phyloP scores from a whole-genome alignment of 2,113 vertebrate species.

The Phasianus colchicus region DNA sequence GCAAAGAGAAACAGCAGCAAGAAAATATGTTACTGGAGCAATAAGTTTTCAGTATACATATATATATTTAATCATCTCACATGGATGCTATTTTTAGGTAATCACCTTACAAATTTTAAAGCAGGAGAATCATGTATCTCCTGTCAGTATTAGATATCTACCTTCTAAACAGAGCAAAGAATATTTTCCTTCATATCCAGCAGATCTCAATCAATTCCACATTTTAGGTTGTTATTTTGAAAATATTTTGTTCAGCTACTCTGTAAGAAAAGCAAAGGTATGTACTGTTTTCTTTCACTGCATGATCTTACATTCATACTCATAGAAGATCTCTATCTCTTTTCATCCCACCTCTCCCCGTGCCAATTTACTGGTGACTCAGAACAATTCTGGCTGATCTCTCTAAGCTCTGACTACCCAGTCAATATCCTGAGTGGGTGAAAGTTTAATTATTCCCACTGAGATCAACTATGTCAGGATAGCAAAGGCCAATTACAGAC shows the following conservation, averaged over 20 bases:
- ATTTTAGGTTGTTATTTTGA: background rate
- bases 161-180: background rate
- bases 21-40: background rate
- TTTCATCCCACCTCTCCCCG: background rate
- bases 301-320: background rate
- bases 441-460: slow-evolving; percentile 46
- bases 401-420: background rate
- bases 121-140: background rate
- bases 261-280: slow-evolving; percentile 4
- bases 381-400: slow-evolving; percentile 6
- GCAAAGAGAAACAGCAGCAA: background rate
- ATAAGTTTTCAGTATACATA: background rate
- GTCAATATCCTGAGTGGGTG: background rate
- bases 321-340: background rate
- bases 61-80: background rate
- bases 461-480: slow-evolving; percentile 8
- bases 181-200: background rate
- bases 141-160: background rate
- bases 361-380: slow-evolving; percentile 24
- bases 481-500: slow-evolving; percentile 32
- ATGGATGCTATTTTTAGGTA: background rate
- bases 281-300: background rate
- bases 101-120: background rate
- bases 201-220: background rate
- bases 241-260: background rate